A percentile compares a stretch with the other conserved stretches of the same genome.
phyloP scores from a whole-genome alignment of 2,797 vertebrate genomes.

The Acanthurus lineatus region DNA sequence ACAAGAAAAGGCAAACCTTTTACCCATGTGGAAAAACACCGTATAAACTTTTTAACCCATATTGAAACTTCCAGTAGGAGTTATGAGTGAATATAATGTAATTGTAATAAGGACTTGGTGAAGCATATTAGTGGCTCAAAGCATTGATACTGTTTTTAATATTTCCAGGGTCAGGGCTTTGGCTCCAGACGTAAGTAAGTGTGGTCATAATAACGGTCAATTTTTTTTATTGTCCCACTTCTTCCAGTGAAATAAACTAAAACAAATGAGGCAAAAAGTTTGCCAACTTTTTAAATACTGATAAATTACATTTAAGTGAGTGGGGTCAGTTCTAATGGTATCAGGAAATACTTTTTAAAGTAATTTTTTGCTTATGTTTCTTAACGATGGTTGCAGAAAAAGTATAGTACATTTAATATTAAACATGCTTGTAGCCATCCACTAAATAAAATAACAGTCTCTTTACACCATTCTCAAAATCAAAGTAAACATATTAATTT shows the following conservation, averaged over 20 bases:
- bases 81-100: no score
- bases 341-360: no score
- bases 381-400: background rate
- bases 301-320: no score
- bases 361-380: no score
- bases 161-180: no score
- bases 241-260: background rate
- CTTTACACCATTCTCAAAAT: background rate
- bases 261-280: background rate
- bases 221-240: no score
- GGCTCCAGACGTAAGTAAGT: no score
- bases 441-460: background rate
- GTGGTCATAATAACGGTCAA: background rate
- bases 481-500: background rate
- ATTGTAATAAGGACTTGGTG: no score
- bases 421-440: background rate
- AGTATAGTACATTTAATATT: background rate
- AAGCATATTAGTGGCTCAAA: background rate
- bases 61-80: background rate
- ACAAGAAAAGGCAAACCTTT: background rate
- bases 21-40: background rate
- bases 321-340: background rate
- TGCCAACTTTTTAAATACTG: no score
- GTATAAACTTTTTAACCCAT: background rate
- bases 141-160: background rate